A percentile compares a stretch with the other conserved stretches of the same genome.
Evolutionary conservation across 2,888 invertebrate genomes (phyloP).

Genomic region (Tetragnatha montana): DNA sequence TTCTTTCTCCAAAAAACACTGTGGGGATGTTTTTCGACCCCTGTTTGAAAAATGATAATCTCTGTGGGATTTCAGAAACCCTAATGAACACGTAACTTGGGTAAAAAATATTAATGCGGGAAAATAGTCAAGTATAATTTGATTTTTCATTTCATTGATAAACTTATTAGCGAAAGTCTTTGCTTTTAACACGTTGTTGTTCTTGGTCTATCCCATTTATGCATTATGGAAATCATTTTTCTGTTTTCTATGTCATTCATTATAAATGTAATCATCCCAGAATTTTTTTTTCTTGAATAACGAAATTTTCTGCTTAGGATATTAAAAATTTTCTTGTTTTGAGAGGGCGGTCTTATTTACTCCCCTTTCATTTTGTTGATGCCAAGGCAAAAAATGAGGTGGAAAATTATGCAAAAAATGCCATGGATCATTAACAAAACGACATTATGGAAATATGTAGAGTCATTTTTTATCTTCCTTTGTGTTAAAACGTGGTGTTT

Average conservation of each 20-base stretch:
- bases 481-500: constrained; percentile 46
- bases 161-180: constrained; percentile 49
- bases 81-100: neutral
- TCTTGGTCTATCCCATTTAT: neutral
- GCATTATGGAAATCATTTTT: constrained; percentile 41
- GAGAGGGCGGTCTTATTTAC: constrained; percentile 4
- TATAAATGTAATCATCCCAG: neutral
- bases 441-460: constrained; percentile 58
- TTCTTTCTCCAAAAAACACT: neutral
- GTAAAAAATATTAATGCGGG: constrained; percentile 12
- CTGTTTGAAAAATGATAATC: constrained; percentile 2
- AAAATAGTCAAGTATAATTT: constrained; percentile 33
- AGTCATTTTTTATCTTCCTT: constrained; percentile 42
- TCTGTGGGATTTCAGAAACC: neutral
- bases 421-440: constrained; percentile 45
- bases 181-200: constrained; percentile 7
- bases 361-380: neutral
- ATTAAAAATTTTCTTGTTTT: constrained; percentile 36
- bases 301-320: constrained; percentile 13
- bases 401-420: constrained; percentile 35
- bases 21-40: neutral
- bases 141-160: constrained; percentile 29
- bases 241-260: constrained; percentile 34
- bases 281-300: constrained; percentile 26
- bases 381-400: neutral